Conservation (phyloP, 2,797 vertebrate genomes). For the Hippopotamyrus pictus region DNA sequence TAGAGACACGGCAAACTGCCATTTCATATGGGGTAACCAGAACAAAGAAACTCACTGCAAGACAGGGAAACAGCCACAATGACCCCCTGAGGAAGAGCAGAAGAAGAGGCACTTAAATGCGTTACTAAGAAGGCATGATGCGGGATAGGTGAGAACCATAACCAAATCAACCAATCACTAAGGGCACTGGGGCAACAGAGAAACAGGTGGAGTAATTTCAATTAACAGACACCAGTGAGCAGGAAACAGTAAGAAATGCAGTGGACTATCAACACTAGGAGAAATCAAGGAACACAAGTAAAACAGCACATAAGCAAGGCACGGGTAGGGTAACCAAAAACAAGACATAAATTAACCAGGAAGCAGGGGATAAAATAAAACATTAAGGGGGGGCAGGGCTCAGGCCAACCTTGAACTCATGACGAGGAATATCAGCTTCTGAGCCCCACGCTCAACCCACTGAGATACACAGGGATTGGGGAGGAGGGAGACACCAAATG, state of each 20-base stretch:
- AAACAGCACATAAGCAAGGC: neutral
- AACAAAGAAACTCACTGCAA: neutral
- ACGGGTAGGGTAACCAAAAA: neutral
- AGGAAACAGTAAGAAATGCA: neutral
- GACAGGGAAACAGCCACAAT: neutral
- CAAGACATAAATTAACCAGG: neutral
- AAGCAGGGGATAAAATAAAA: neutral
- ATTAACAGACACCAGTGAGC: neutral
- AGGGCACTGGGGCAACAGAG: neutral
- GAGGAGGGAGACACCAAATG: neutral
- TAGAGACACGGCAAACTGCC: neutral
- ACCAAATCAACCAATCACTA: neutral
- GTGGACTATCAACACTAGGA: neutral
- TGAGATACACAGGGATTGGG: neutral
- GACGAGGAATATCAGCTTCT: neutral
- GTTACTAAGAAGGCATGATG: neutral
- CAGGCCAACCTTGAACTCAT: neutral
- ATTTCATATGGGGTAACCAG: neutral
- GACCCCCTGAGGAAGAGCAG: neutral
- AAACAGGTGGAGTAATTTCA: neutral
- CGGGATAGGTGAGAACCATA: neutral
- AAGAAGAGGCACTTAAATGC: neutral
- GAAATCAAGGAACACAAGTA: neutral
- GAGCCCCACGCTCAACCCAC: neutral
- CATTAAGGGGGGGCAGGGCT: neutral